Conservation (phyloP, 2,888 invertebrate genomes). For the Drosophila putrida region DNA sequence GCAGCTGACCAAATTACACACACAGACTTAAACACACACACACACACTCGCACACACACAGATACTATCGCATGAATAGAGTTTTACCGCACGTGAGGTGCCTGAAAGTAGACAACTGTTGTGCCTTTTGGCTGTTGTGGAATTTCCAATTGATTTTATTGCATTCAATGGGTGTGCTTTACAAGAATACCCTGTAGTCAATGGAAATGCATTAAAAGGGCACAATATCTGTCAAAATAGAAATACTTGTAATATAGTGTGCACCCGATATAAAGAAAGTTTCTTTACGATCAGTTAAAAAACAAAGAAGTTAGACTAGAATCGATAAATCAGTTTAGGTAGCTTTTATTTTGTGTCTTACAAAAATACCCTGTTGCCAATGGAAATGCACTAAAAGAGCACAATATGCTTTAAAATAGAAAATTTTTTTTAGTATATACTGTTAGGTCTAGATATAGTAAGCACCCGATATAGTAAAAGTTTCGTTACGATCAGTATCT, state of each 20-base stretch:
- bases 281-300: too few relatives aligned
- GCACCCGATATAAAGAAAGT: too few relatives aligned
- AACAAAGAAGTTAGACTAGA: too few relatives aligned
- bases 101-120: constrained; percentile 72
- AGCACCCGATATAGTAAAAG: too few relatives aligned
- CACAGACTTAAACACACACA: constrained; percentile 9
- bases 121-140: constrained; percentile 32
- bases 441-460: too few relatives aligned
- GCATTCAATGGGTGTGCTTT: constrained; percentile 10
- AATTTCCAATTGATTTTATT: constrained; percentile 76
- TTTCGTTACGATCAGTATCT: too few relatives aligned
- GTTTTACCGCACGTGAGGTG: constrained; percentile 63
- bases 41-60: constrained; percentile 20
- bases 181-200: background rate
- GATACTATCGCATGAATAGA: constrained; percentile 20
- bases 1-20: constrained; percentile 39
- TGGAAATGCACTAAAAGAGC: background rate
- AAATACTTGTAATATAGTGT: too few relatives aligned
- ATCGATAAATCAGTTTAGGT: too few relatives aligned
- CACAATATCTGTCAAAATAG: background rate
- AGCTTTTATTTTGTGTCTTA: too few relatives aligned
- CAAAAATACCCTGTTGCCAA: background rate
- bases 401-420: background rate
- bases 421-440: too few relatives aligned
- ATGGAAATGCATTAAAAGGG: background rate